These are phyloP conservation scores for Cydia amplana DNA, from an alignment of 1,140 invertebrate genomes.

Conservation along the genomic window DNA sequence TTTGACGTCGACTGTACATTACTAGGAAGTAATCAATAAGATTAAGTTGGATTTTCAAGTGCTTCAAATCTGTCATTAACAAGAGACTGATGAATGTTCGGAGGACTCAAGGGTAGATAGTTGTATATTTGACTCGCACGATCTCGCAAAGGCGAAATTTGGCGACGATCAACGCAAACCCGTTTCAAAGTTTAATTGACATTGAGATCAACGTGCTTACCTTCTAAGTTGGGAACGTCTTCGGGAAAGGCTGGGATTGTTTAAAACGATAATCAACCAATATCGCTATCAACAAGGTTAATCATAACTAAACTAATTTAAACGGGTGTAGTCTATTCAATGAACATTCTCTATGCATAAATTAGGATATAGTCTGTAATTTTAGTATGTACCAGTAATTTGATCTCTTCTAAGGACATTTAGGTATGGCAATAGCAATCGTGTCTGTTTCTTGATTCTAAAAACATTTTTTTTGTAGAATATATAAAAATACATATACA, in stretches of 20 bases:
- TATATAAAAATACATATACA: too few species aligned
- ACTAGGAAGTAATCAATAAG: not conserved
- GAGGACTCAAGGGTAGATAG: not conserved
- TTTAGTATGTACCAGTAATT: not conserved
- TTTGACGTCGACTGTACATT: too few species aligned
- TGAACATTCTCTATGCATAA: slow-evolving; percentile 23
- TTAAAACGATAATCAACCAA: slow-evolving; percentile 11
- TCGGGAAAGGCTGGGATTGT: slow-evolving; percentile 14
- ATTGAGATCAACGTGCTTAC: slow-evolving; percentile 7
- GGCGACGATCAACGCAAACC: not conserved
- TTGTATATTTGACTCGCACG: slow-evolving; percentile 6
- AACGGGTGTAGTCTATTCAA: slow-evolving; percentile 15
- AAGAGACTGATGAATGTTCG: not conserved
- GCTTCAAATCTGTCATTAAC: not conserved
- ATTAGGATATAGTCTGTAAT: not conserved
- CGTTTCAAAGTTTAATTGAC: slow-evolving; percentile 26
- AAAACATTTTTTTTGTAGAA: too few species aligned
- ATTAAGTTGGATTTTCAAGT: not conserved
- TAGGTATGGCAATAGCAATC: not conserved
- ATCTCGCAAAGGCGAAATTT: slow-evolving; percentile 10
- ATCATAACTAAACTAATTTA: slow-evolving; percentile 26
- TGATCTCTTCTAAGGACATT: not conserved
- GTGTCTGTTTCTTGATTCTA: too few species aligned
- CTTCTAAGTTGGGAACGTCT: slow-evolving; percentile 8
- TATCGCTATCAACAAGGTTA: not conserved